Conservation (phyloP, 2,797 vertebrate species). For the Sebastes oblongus region DNA sequence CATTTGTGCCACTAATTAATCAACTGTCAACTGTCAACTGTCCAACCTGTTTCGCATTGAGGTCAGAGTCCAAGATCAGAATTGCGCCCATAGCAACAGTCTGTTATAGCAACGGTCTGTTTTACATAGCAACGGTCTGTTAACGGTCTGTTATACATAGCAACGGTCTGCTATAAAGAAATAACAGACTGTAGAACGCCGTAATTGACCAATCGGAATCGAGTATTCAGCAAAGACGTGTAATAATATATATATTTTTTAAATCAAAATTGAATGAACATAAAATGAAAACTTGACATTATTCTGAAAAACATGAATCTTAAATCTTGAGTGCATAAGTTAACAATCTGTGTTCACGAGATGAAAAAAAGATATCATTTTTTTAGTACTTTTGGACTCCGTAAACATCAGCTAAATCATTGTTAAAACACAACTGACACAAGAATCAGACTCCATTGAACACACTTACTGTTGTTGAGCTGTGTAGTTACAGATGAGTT, state of each 20-base stretch:
- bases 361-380: neutral
- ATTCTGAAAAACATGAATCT: neutral
- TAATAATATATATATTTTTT: no score
- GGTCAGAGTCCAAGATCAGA: no score
- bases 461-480: constrained; percentile 47
- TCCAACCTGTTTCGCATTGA: no score
- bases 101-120: no score
- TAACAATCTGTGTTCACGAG: neutral
- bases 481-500: neutral
- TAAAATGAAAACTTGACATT: neutral
- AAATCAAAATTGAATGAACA: neutral
- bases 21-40: neutral
- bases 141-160: no score
- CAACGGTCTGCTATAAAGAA: no score
- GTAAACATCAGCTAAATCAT: neutral
- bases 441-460: neutral
- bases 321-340: neutral
- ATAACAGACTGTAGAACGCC: no score
- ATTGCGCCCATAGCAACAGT: no score
- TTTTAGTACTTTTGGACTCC: neutral
- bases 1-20: neutral
- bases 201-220: no score
- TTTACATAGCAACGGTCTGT: no score
- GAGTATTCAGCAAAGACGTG: no score
- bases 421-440: neutral